Conservation (phyloP, 1,140 invertebrate genomes). For the Drosophila lini region DNA sequence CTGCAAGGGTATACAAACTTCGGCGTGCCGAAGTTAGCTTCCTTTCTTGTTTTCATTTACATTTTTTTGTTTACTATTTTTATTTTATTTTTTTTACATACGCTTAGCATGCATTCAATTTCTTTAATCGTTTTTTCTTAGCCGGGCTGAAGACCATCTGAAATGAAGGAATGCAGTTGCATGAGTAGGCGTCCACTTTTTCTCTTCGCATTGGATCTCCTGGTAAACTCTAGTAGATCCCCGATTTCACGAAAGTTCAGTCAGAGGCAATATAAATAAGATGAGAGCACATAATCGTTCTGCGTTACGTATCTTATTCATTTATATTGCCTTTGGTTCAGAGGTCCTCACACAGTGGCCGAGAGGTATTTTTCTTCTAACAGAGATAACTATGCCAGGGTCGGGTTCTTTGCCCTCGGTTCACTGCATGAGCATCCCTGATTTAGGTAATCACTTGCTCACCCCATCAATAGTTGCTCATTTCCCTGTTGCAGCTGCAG, state of each 20-base stretch:
- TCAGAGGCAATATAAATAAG: not conserved
- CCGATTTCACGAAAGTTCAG: not conserved
- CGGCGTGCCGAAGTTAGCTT: too few species aligned
- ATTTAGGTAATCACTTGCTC: constrained; percentile 11
- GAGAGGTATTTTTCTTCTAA: not conserved
- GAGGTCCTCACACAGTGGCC: not conserved
- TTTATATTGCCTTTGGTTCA: not conserved
- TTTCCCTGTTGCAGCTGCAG: constrained; percentile 45
- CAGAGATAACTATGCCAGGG: not conserved
- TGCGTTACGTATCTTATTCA: not conserved
- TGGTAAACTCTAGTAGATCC: not conserved
- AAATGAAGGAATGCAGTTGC: constrained; percentile 29
- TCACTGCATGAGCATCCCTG: constrained; percentile 1
- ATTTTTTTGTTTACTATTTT: constrained; percentile 59
- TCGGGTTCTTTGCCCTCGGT: not conserved
- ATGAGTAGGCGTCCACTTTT: constrained; percentile 9
- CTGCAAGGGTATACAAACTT: too few species aligned
- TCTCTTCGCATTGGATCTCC: not conserved
- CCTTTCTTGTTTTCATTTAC: constrained; percentile 54
- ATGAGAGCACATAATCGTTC: not conserved
- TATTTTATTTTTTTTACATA: constrained; percentile 54
- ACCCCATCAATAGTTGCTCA: constrained; percentile 68
- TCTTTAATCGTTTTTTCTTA: constrained; percentile 47
- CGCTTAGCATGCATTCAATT: constrained; percentile 40
- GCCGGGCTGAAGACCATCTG: constrained; percentile 64